phyloP scores from a whole-genome alignment of 2,888 invertebrate species.

The Tachina lurida region DNA sequence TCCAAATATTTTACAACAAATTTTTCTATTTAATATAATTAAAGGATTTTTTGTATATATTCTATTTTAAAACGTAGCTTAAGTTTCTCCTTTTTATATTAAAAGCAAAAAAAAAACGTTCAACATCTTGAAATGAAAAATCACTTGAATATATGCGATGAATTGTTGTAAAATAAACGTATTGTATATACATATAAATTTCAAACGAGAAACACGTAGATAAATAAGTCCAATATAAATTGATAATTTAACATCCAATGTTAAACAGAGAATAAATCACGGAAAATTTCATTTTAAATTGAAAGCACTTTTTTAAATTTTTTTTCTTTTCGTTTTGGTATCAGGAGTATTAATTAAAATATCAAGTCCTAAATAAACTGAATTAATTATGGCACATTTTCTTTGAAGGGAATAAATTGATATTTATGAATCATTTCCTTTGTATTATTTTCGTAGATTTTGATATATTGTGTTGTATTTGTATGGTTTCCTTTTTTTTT shows the following conservation, averaged over 20 bases:
- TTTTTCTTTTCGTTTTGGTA: background rate
- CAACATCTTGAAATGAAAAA: background rate
- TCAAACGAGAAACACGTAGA: constrained; percentile 7
- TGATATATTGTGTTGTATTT: background rate
- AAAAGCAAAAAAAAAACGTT: background rate
- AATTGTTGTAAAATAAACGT: background rate
- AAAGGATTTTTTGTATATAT: background rate
- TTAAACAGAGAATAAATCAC: constrained; percentile 3
- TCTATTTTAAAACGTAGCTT: background rate
- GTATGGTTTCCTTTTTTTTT: constrained; percentile 8
- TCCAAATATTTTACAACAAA: background rate
- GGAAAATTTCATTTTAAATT: constrained; percentile 31
- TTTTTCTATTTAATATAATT: background rate
- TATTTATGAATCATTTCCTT: constrained; percentile 16
- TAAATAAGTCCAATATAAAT: constrained; percentile 3
- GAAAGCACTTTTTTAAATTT: constrained; percentile 2
- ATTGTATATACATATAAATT: background rate
- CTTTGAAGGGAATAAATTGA: constrained; percentile 45
- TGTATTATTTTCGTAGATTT: constrained; percentile 19
- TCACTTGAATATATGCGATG: background rate
- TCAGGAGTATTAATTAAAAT: background rate
- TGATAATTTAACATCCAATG: background rate
- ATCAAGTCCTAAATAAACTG: constrained; percentile 19
- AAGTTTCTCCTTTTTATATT: background rate
- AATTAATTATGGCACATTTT: constrained; percentile 21